Evolutionary conservation across 1,140 invertebrate species (phyloP).

Genomic region (Arctopsyche grandis): DNA sequence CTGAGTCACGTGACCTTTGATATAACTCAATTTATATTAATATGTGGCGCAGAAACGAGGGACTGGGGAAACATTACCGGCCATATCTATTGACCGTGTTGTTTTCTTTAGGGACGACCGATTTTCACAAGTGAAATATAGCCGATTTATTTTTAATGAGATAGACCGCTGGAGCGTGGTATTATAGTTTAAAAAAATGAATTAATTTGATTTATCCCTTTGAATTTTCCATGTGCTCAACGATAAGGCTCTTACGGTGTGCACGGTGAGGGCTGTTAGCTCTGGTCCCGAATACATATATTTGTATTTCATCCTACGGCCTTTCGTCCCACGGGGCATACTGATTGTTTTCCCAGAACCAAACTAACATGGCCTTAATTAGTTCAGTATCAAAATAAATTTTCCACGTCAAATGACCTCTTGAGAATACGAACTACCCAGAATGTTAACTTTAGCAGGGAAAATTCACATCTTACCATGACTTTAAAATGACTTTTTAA

Average conservation of each 20-base stretch:
- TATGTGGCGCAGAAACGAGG: slow-evolving; percentile 9
- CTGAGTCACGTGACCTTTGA: slow-evolving; percentile 22
- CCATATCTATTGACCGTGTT: too few species aligned
- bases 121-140: too few species aligned
- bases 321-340: background rate
- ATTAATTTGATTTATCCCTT: background rate
- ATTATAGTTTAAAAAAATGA: background rate
- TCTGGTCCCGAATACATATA: slow-evolving; percentile 30
- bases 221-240: background rate
- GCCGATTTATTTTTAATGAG: too few species aligned
- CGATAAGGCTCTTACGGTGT: background rate
- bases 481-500: too few species aligned
- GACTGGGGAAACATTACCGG: too few species aligned
- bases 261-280: background rate
- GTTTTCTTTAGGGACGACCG: too few species aligned
- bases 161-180: too few species aligned
- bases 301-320: slow-evolving; percentile 34
- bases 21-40: slow-evolving; percentile 41
- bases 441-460: too few species aligned
- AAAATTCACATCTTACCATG: too few species aligned
- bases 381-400: slow-evolving; percentile 41
- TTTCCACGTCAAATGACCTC: slow-evolving; percentile 33
- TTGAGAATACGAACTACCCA: background rate
- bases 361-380: slow-evolving; percentile 38
- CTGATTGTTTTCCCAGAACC: slow-evolving; percentile 39